These are phyloP conservation scores for Eucera pruinosa DNA, from an alignment of 2,888 invertebrate species.

Conservation along the genomic window DNA sequence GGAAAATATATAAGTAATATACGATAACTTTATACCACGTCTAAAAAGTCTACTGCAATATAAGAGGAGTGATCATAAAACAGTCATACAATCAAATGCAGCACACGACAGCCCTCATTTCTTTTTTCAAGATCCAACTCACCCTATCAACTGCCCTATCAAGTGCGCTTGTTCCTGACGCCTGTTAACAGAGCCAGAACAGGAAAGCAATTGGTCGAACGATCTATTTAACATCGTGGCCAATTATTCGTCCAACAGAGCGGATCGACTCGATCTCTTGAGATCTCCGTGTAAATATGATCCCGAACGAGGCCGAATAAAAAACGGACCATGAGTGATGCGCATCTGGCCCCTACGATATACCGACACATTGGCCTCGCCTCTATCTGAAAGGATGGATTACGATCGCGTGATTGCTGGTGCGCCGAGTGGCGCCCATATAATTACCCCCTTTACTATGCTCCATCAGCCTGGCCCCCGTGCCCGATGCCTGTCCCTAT, in stretches of 20 bases:
- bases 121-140: neutral
- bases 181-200: slow-evolving; percentile 24
- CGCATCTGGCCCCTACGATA: slow-evolving; percentile 53
- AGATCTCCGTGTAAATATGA: slow-evolving; percentile 52
- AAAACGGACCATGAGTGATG: slow-evolving; percentile 38
- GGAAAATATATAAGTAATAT: neutral
- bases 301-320: slow-evolving; percentile 38
- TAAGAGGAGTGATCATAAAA: neutral
- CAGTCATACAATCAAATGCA: neutral
- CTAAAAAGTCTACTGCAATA: neutral
- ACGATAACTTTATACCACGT: too few relatives aligned
- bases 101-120: too few relatives aligned
- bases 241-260: slow-evolving; percentile 48
- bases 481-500: slow-evolving; percentile 32
- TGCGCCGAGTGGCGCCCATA: slow-evolving; percentile 74
- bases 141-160: too few relatives aligned
- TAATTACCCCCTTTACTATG: slow-evolving; percentile 81
- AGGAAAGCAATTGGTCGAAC: slow-evolving; percentile 35
- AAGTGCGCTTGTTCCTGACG: neutral
- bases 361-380: slow-evolving; percentile 38
- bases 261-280: slow-evolving; percentile 38
- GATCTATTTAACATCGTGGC: slow-evolving; percentile 56
- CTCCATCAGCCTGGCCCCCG: slow-evolving; percentile 72
- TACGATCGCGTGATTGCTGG: slow-evolving; percentile 69
- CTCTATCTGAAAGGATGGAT: slow-evolving; percentile 63